Evolutionary conservation across 2,888 invertebrate species (phyloP), one percentile per base, ranked within the genome.

Genomic region (Aphodius sticticus): DNA sequence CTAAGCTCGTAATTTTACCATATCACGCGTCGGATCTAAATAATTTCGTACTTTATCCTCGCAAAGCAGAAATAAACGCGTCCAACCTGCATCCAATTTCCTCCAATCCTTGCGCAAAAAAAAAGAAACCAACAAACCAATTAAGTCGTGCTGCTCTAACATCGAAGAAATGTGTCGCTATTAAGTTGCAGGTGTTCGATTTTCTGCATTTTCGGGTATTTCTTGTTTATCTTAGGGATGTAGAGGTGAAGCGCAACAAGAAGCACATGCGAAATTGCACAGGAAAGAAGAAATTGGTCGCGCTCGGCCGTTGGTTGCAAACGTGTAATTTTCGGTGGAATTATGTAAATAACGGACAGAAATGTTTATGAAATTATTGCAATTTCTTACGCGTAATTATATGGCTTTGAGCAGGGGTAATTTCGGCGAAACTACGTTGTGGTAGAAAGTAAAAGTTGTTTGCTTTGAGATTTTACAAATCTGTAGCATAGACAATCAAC

Each of bases 281-380:
- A 53, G 53, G 53, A 53, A 53, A 53, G 53, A 7, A 53, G 53
- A 53, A 53, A 53, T 53, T 53, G 53, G 53, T 53, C 53, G 53
- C 53, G 53, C 53, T 53, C 53, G 12, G 53, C 7, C 53, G 53
- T 53, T 53, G 53, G 53, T 12, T 53, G 53, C 53, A 53, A 53
- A 53, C 53, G 53, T 53, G 53, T 53, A 53, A 53, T 53, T 53
- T 53, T 53, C 53, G 53, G 53, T 7, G 53, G 53, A 53, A 53
- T 53, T 53, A 53, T 53, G 53, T 53, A 53, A 53, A 53, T 53
- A 53, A 53, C 12, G 53, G 53, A 12, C 12, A 53, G 53, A 53
- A 53, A 53, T 53, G 53, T 53, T 53, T 53, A 53, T 53, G 53
- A 53, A 53, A 53, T 53, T 53, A 53, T 53, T 53, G 53, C 53